Evolutionary conservation across 2,113 vertebrate genomes (phyloP).

Genomic region (Empidonax alnorum): DNA sequence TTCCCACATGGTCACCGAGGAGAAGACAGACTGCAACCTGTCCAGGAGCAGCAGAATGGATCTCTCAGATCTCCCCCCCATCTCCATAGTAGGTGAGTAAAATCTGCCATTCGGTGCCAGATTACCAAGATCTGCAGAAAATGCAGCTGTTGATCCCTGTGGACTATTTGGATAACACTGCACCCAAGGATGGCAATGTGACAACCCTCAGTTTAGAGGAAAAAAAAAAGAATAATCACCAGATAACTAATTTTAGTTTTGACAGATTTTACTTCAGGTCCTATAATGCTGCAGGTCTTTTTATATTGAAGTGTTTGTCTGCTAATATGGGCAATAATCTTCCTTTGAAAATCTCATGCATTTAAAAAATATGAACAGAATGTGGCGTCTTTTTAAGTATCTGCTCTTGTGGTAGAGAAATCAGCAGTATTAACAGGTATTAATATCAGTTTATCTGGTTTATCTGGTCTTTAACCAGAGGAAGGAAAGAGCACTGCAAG

Average conservation of each 20-base stretch:
- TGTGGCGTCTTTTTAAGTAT: background rate
- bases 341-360: background rate
- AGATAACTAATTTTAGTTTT: background rate
- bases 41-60: conserved; percentile 45
- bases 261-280: background rate
- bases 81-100: conserved; percentile 80
- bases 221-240: background rate
- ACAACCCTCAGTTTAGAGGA: background rate
- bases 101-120: background rate
- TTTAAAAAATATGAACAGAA: background rate
- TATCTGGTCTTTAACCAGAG: background rate
- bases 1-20: conserved; percentile 64
- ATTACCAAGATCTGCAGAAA: background rate
- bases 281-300: background rate
- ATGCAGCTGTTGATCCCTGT: background rate
- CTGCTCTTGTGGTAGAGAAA: background rate
- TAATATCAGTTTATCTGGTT: background rate
- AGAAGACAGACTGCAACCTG: conserved; percentile 54
- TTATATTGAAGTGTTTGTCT: background rate
- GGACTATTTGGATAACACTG: background rate
- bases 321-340: background rate
- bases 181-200: too few relatives aligned
- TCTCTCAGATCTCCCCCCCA: conserved; percentile 63
- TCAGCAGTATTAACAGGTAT: background rate
- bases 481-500: background rate